Evolutionary conservation across 1,140 invertebrate species (phyloP), one percentile per base, ranked within the genome.

Genomic region (Drosophila oshimai): DNA sequence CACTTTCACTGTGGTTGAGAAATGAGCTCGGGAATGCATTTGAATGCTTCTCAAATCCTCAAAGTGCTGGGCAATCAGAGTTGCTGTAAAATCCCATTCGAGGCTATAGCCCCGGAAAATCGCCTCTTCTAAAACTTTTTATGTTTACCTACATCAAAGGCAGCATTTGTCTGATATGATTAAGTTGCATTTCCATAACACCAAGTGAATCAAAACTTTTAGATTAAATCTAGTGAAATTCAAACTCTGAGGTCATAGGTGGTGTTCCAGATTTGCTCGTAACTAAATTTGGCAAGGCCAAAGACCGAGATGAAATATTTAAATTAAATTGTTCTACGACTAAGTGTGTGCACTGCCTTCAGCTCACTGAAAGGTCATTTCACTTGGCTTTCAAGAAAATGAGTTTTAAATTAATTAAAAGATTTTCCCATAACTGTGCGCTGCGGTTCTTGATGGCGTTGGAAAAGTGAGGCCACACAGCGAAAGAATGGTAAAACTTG

Each of bases 331-430:
- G 22, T 37, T 17, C 6, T 36, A 13, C 33, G n/a, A 28, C 22
- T n/a, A n/a, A 42, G 41, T 33, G 7, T 70, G 33, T 46, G 41
- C 31, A 17, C 6, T 20, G 41, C 57, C 64, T 65, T 65, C 58
- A 33, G 13, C 61, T 41, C 26, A 28, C 37, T 44, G 37, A 68
- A 67, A 68, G 64, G 64, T 68, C 64, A 54, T 15, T 51, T 68
- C 41, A 18, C 37, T 68, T 54, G 24, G 60, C 64, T 68, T 55
- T 45, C 29, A 54, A 55, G 62, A 34, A 69, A 69, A 69, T 69
- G 45, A 69, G 65, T 69, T 69, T 55, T 46, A 69, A 69, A 69
- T 69, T 69, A 69, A 69, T 69, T 69, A 69, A 69, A 69, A 69
- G 49, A 55, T 69, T 69, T 69, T 69, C 65, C 31, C 49, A 45